Base-by-base conservation (phyloP, 2,888 invertebrate species). In the Barypeithes pellucidus region DNA sequence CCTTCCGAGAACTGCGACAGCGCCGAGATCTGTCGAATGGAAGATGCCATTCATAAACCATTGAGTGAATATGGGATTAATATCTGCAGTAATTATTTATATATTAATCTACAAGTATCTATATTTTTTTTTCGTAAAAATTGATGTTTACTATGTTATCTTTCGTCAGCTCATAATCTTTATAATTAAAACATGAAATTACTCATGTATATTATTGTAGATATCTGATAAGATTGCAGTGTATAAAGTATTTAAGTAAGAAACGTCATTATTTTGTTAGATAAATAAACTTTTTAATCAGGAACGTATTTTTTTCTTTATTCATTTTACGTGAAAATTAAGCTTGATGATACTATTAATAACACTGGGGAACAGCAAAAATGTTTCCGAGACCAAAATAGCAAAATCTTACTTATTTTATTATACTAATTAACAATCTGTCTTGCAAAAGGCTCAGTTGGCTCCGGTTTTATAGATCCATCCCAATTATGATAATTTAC, bases 201-300 rank as follows among this genome's bases (percentile, higher is more conserved):
- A 5, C 18, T 63, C 45, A 50, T 29, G 50, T 63, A 36, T 16
- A 62, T n/a, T n/a, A n/a, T 62, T 62, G 63, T 63, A 50, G 36
- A 63, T 63, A 63, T 50, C 47, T 33, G 47, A 62, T 62, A 61
- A 61, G 18, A 54, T 24, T 67, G 57, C 43, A 43, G 45, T 67
- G 50, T 68, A 68, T 61, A 68, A 68, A 61, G 39, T 68, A 61
- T 68, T 68, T 68, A 61, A 50, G 39, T 50, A 41, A 68, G 60
- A 68, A 50, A 61, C 68, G 47, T 50, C 61, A 61, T 60, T 68
- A 68, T 68, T 68, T 68, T 68, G 61, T 60, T 68, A 68, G 22
- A 57, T 57, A 63, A 63, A 61, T 43, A 61, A 43, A 61, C 43
- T 45, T 45, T 45, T 61, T 61, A 61, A 61, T 43, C 43, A 24